A percentile compares a stretch with the other conserved stretches of the same genome.
Evolutionary conservation across 2,888 invertebrate genomes (phyloP).

Genomic region (Mantis religiosa): DNA sequence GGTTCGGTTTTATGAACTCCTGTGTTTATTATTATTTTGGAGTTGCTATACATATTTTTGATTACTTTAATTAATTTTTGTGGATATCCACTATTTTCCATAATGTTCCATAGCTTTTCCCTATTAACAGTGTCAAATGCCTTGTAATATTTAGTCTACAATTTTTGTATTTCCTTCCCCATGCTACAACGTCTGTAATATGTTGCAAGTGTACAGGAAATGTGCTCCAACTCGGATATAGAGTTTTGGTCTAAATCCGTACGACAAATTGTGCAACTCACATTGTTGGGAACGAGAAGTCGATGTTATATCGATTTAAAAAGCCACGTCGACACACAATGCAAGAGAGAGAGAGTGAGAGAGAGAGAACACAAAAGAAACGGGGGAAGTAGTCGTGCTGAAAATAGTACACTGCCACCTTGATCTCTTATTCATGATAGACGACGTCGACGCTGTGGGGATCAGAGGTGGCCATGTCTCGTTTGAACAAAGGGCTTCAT

Average conservation of each 20-base stretch:
- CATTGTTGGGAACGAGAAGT: background rate
- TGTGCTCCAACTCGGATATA: background rate
- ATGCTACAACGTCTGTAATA: too few species aligned
- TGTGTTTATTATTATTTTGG: too few species aligned
- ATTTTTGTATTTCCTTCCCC: too few species aligned
- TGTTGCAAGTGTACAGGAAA: too few species aligned
- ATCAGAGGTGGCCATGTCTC: background rate
- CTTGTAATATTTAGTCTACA: too few species aligned
- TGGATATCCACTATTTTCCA: too few species aligned
- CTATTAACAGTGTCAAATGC: too few species aligned
- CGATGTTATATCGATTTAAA: background rate
- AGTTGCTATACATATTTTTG: too few species aligned
- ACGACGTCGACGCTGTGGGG: background rate
- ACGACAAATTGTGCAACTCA: background rate
- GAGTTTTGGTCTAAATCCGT: background rate
- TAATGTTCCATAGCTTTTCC: too few species aligned
- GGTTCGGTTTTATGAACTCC: too few species aligned
- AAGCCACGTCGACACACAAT: background rate
- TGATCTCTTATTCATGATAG: background rate
- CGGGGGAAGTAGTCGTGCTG: background rate
- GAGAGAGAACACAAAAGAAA: background rate
- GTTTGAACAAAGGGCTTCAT: background rate
- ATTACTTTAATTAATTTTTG: too few species aligned
- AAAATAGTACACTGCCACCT: background rate
- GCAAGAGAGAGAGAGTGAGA: too few species aligned